Conservation (phyloP, 2,113 vertebrate species). For the Labeo rohita region DNA sequence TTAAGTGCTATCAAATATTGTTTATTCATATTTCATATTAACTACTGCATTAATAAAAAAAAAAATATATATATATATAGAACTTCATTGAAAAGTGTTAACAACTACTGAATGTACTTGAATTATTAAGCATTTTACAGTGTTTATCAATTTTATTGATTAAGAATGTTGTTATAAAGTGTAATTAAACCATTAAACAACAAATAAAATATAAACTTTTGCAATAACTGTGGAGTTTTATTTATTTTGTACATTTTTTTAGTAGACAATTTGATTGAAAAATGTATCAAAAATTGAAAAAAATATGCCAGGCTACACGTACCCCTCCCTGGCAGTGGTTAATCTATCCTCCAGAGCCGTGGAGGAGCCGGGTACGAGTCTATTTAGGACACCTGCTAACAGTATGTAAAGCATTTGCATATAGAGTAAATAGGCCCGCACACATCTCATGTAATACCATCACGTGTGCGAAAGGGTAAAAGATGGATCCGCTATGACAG, state of each 20-base stretch:
- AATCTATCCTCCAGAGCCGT: background rate
- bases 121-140: background rate
- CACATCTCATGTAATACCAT: background rate
- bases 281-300: background rate
- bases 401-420: constrained; percentile 25
- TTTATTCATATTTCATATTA: background rate
- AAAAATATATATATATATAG: background rate
- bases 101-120: background rate
- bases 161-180: background rate
- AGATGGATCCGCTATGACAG: constrained; percentile 5
- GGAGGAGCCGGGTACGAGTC: background rate
- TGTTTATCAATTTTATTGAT: background rate
- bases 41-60: background rate
- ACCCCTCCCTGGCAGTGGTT: background rate
- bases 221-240: background rate
- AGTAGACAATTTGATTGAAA: background rate
- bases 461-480: background rate
- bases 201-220: background rate
- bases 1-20: background rate
- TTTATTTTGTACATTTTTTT: background rate
- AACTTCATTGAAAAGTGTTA: background rate
- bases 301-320: background rate
- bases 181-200: background rate
- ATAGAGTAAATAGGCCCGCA: background rate
- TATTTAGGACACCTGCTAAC: constrained; percentile 31